A percentile compares a stretch with the other conserved stretches of the same genome.
Evolutionary conservation across 2,888 invertebrate species (phyloP).

Genomic region (Caradrina kadenii): DNA sequence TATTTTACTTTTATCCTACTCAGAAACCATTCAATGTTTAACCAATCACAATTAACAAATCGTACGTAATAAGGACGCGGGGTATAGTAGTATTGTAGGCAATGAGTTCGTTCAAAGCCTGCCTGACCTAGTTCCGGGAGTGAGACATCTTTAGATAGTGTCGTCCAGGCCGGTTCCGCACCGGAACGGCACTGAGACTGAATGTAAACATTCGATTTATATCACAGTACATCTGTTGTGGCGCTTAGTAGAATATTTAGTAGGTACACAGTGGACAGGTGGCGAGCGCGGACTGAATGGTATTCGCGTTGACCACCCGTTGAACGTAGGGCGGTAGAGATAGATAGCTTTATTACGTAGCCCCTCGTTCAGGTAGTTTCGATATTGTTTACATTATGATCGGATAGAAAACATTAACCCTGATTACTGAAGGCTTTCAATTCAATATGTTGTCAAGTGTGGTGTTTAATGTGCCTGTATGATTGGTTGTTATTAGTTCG

Average conservation of each 20-base stretch:
- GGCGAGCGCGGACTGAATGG: slow-evolving; percentile 34
- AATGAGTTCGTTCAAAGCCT: slow-evolving; percentile 54
- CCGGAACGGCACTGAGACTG: slow-evolving; percentile 51
- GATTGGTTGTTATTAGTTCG: background rate
- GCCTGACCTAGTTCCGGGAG: slow-evolving; percentile 59
- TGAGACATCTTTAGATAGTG: slow-evolving; percentile 51
- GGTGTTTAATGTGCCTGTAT: background rate
- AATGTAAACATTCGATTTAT: slow-evolving; percentile 53
- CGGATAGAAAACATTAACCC: slow-evolving; percentile 1
- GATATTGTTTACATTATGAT: slow-evolving; percentile 35
- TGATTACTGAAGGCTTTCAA: background rate
- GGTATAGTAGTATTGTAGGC: slow-evolving; percentile 17
- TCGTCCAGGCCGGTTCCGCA: slow-evolving; percentile 36
- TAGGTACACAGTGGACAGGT: slow-evolving; percentile 38
- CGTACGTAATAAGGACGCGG: slow-evolving; percentile 4
- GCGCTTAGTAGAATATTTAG: slow-evolving; percentile 48
- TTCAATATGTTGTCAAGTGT: background rate
- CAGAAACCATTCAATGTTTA: slow-evolving; percentile 16
- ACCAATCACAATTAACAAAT: slow-evolving; percentile 32
- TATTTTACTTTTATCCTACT: background rate
- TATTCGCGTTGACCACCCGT: slow-evolving; percentile 34
- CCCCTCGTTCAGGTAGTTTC: slow-evolving; percentile 1
- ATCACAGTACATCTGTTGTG: slow-evolving; percentile 46
- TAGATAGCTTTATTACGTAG: slow-evolving; percentile 8
- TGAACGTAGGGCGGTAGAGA: background rate